phyloP scores from a whole-genome alignment of 2,797 vertebrate genomes.

The Falco peregrinus region DNA sequence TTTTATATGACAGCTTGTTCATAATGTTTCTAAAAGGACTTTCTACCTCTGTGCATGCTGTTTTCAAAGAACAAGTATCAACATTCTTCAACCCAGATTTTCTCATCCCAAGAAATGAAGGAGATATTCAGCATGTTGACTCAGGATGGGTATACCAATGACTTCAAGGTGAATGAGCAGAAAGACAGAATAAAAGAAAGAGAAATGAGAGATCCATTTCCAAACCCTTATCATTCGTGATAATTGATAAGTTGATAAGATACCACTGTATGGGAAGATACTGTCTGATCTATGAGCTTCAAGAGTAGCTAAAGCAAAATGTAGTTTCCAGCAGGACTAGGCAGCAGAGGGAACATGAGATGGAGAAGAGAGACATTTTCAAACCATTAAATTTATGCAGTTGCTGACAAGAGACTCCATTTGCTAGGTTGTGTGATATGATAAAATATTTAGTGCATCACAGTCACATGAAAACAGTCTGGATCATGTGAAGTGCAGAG shows the following conservation, averaged over 20 bases:
- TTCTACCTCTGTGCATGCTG: not conserved
- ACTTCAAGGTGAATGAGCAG: not conserved
- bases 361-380: not conserved
- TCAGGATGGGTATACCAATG: not conserved
- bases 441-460: not conserved
- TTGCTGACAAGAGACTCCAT: not conserved
- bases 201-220: not conserved
- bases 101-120: not conserved
- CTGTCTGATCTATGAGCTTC: not conserved
- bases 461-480: not conserved
- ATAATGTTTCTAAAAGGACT: not conserved
- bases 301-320: not conserved
- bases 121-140: not conserved
- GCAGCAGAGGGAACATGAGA: not conserved
- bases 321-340: not conserved
- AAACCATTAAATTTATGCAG: not conserved
- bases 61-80: not conserved
- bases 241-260: not conserved
- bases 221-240: not conserved
- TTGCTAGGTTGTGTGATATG: not conserved
- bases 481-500: not conserved
- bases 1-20: not conserved
- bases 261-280: not conserved
- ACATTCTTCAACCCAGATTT: not conserved
- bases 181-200: not conserved